Percentiles rank a stretch among this genome's conserved stretches.
phyloP scores from a whole-genome alignment of 2,888 invertebrate species.

The Lithosia quadra region DNA sequence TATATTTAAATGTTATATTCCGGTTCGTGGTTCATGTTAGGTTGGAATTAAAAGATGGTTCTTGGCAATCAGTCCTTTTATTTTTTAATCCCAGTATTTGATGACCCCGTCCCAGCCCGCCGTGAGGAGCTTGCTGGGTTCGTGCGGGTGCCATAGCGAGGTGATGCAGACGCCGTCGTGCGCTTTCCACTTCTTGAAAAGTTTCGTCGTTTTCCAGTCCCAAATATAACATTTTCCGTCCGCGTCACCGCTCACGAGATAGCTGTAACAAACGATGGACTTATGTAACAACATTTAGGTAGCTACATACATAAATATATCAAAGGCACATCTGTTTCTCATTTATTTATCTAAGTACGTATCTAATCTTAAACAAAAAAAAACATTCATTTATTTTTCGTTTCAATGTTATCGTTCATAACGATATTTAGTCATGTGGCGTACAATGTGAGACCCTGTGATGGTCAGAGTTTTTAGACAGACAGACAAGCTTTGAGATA shows the following conservation, averaged over 20 bases:
- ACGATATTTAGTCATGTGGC: not conserved
- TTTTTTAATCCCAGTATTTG: slow-evolving; percentile 98
- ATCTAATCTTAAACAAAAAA: slow-evolving; percentile 1
- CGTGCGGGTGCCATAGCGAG: slow-evolving; percentile 99
- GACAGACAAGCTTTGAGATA: too few relatives aligned
- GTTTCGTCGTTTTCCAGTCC: slow-evolving; percentile 99
- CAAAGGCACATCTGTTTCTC: not conserved
- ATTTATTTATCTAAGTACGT: not conserved
- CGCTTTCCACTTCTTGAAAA: slow-evolving; percentile 99
- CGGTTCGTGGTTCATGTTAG: slow-evolving; percentile 68
- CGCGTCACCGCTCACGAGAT: slow-evolving; percentile 98
- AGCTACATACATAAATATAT: not conserved
- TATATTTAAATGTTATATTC: slow-evolving; percentile 71
- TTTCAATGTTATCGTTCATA: not conserved
- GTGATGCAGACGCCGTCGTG: slow-evolving; percentile 99
- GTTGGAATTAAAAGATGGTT: slow-evolving; percentile 72
- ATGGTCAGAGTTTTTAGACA: not conserved
- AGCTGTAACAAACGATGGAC: slow-evolving; percentile 88
- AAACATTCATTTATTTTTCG: not conserved
- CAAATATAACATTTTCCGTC: slow-evolving; percentile 99
- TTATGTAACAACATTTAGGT: slow-evolving; percentile 22
- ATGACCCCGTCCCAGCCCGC: slow-evolving; percentile 99
- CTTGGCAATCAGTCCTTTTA: slow-evolving; percentile 55
- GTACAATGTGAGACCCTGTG: not conserved
- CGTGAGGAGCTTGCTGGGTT: slow-evolving; percentile 98